Evolutionary conservation across 2,113 vertebrate genomes (phyloP).

Genomic region (Pantherophis guttatus): DNA sequence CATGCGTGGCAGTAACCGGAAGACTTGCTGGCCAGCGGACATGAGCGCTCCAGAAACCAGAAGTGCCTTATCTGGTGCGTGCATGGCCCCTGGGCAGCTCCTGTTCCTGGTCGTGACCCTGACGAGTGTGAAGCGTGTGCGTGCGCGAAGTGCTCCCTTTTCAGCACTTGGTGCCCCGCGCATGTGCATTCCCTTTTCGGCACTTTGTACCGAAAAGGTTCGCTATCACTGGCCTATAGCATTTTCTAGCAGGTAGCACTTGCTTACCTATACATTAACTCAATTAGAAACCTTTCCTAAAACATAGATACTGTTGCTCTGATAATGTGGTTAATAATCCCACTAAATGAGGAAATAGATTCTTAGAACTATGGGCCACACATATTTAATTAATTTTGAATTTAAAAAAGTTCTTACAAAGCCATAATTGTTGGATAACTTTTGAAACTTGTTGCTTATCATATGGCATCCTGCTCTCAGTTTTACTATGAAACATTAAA

Average conservation of each 20-base stretch:
- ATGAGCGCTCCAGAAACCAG: too few relatives aligned
- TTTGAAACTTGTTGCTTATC: neutral
- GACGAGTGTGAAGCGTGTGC: too few relatives aligned
- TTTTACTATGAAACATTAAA: neutral
- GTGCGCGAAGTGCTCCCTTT: too few relatives aligned
- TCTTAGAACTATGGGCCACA: neutral
- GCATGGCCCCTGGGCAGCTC: too few relatives aligned
- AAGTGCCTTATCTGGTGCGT: too few relatives aligned
- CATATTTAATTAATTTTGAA: neutral
- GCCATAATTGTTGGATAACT: neutral
- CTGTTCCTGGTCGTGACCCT: too few relatives aligned
- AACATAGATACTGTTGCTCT: neutral
- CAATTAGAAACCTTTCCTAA: neutral
- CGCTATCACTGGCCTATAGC: neutral
- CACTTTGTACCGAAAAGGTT: too few relatives aligned
- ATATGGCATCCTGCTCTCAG: neutral
- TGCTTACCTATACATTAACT: neutral
- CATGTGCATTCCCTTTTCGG: too few relatives aligned
- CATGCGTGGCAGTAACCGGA: too few relatives aligned
- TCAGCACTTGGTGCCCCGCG: too few relatives aligned
- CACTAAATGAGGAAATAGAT: neutral
- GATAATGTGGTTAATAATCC: neutral
- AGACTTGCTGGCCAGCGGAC: too few relatives aligned
- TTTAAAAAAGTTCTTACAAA: neutral
- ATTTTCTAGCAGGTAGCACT: neutral